Conservation (phyloP, 2,113 vertebrate species). For the Myotis lucifugus region DNA sequence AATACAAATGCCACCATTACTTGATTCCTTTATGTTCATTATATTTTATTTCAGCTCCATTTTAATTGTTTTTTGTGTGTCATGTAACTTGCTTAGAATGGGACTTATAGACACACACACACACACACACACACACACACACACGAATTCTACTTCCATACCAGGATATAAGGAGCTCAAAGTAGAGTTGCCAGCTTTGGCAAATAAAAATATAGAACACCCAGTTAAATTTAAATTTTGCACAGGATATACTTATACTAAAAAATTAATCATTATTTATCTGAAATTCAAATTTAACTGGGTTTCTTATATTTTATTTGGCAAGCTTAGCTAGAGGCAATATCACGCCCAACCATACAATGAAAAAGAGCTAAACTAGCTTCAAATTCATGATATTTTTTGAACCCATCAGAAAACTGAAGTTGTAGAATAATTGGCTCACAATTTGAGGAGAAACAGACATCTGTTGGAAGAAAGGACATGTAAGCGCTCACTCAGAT, state of each 20-base stretch:
- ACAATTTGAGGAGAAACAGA: not conserved
- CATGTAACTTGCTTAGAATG: not conserved
- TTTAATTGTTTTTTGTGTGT: not conserved
- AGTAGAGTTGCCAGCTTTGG: not conserved
- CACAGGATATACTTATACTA: not conserved
- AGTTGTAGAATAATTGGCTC: not conserved
- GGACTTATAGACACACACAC: not conserved
- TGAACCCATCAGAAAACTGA: not conserved
- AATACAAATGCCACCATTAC: not conserved
- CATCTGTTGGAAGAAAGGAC: not conserved
- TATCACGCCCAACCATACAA: not conserved
- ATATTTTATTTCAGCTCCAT: not conserved
- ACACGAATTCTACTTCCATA: not conserved
- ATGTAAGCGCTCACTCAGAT: not conserved
- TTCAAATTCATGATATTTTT: slow-evolving; percentile 19
- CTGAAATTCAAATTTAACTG: slow-evolving; percentile 27
- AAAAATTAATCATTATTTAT: slow-evolving; percentile 8
- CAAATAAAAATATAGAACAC: not conserved
- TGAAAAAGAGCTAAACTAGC: not conserved
- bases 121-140: not conserved
- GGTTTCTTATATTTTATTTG: slow-evolving; percentile 5
- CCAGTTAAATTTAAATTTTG: slow-evolving; percentile 20
- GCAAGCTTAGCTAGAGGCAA: not conserved
- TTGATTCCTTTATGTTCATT: not conserved
- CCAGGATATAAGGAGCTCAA: not conserved